Evolutionary conservation across 2,797 vertebrate species (phyloP).

Genomic region (Chelon auratus): DNA sequence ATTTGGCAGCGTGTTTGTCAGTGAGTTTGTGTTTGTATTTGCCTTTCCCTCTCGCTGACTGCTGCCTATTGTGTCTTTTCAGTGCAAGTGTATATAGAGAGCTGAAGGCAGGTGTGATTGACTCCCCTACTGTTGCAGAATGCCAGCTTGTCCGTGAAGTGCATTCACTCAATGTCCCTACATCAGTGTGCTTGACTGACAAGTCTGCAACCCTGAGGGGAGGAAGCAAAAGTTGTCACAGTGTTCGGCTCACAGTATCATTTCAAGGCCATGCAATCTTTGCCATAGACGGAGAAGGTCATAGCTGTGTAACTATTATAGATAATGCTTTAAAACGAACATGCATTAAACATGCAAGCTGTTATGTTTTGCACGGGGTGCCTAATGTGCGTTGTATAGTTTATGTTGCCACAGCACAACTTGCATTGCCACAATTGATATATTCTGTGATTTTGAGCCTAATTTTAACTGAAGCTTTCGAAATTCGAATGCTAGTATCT

Average conservation of each 20-base stretch:
- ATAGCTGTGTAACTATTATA: not conserved
- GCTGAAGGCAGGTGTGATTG: constrained; percentile 48
- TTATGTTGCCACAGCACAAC: not conserved
- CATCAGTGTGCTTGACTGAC: constrained; percentile 53
- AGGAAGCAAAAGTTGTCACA: constrained; percentile 23
- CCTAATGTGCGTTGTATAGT: not conserved
- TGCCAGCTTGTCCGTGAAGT: constrained; percentile 41
- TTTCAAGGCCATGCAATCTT: constrained; percentile 9
- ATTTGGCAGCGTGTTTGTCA: constrained; percentile 22
- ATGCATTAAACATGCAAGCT: not conserved
- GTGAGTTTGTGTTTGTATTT: constrained; percentile 28
- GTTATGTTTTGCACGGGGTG: not conserved
- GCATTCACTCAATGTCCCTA: constrained; percentile 46
- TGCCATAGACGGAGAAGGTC: constrained; percentile 16
- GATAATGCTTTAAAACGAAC: not conserved
- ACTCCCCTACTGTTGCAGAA: constrained; percentile 43
- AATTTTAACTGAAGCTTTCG: not conserved
- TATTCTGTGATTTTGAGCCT: not conserved
- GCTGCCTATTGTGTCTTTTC: constrained; percentile 28
- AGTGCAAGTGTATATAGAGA: constrained; percentile 11
- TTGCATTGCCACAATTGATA: not conserved
- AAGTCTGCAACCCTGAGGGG: constrained; percentile 24
- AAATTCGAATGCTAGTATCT: not conserved
- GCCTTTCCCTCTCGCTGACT: constrained; percentile 11
- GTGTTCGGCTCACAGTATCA: constrained; percentile 29